Conservation (phyloP, 2,888 invertebrate genomes). For the Drosophila neoperkinsi region DNA sequence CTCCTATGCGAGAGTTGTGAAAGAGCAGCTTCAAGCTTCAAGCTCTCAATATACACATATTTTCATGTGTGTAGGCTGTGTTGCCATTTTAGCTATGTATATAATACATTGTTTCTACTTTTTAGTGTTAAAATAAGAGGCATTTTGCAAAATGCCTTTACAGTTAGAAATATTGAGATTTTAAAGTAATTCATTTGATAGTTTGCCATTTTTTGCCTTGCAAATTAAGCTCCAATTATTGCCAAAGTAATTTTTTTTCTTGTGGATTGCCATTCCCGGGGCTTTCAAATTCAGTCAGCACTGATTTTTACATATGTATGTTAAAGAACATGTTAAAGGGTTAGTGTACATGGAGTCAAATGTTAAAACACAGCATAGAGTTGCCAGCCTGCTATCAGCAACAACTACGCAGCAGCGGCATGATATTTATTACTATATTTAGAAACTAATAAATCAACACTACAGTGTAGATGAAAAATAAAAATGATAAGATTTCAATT, state of each 20-base stretch:
- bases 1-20: not conserved
- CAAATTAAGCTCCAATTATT: not conserved
- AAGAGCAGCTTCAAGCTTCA: conserved; percentile 19
- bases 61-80: not conserved
- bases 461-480: not conserved
- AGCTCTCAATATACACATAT: not conserved
- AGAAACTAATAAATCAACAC: not conserved
- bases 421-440: not conserved
- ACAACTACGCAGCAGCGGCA: conserved; percentile 11
- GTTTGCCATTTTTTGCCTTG: not conserved
- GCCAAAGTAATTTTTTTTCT: not conserved
- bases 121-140: not conserved
- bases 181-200: not conserved
- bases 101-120: not conserved
- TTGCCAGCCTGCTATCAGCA: conserved; percentile 16
- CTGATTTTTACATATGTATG: conserved; percentile 6
- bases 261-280: not conserved
- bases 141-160: no score
- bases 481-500: not conserved
- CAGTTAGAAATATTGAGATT: no score
- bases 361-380: conserved; percentile 31
- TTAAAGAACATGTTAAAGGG: conserved; percentile 38
- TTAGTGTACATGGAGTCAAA: conserved; percentile 18
- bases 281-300: not conserved
- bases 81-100: not conserved